Conservation (phyloP, 2,113 vertebrate species). For the Pandion haliaetus region DNA sequence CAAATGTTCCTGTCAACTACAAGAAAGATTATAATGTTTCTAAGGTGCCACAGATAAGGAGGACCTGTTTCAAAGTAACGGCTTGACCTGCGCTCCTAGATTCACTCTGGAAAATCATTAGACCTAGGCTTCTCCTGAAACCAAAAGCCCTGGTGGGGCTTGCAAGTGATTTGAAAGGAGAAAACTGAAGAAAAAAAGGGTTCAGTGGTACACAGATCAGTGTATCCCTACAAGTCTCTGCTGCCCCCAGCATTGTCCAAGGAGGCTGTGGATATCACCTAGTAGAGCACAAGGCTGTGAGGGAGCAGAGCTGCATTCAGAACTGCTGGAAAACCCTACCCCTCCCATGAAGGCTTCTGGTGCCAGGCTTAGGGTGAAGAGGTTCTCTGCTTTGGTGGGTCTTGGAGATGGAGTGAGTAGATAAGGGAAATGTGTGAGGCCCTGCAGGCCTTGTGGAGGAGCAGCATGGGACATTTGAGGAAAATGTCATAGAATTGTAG, state of each 20-base stretch:
- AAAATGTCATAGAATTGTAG: neutral
- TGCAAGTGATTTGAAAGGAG: neutral
- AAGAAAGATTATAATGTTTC: neutral
- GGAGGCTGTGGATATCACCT: neutral
- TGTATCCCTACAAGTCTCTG: neutral
- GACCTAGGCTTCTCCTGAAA: neutral
- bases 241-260: neutral
- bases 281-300: neutral
- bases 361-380: neutral
- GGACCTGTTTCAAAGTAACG: neutral
- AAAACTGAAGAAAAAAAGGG: neutral
- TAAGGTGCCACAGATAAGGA: neutral
- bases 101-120: neutral
- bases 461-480: neutral
- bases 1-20: neutral
- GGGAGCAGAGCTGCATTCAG: neutral
- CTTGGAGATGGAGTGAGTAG: neutral
- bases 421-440: neutral
- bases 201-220: neutral
- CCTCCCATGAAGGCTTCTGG: neutral
- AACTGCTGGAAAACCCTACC: neutral
- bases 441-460: neutral
- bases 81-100: neutral
- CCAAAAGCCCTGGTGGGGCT: neutral
- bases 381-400: neutral